Evolutionary conservation across 2,888 invertebrate species (phyloP), one percentile per base, ranked within the genome.

Genomic region (Lasioglossum calceatum): DNA sequence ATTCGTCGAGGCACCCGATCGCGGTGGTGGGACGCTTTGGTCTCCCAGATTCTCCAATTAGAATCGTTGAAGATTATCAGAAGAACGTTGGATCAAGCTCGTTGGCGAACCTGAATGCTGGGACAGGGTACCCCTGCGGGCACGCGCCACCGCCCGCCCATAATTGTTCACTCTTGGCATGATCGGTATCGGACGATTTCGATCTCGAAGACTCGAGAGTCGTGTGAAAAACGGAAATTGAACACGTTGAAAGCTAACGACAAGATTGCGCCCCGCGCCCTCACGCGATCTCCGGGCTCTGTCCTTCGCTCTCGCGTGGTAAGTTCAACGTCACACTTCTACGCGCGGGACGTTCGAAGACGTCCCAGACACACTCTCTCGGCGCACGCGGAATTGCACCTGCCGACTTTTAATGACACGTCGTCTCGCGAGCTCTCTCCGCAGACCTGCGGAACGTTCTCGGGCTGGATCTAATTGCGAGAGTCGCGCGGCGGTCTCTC

Each of bases 51-150:
- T 47, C 16, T 47, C 4, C 5, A 5, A 5, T 47, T 47, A 47
- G 5, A 47, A 16, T 47, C 5, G 47, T 47, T 47, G 47, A 47
- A 16, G 19, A 47, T 1, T 16, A 47, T 47, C 7, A 19, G 2
- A 32, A 7, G 7, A 16, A n/a, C n/a, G 64, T 39, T 1, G 47
- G 83, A 87, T 87, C 86, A 85, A 90, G 89, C 88, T 92, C 80
- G 81, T 81, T 79, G 92, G 88, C 80, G 98, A 97, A 98, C 98
- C 98, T 98, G 98, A 98, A 98, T 98, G 98, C 98, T 98, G 98
- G 98, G 98, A 98, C 98, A 98, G 98, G 98, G 98, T 98, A 98
- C 98, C 98, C 98, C 98, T 98, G 95, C 94, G 95, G 95, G 95
- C 95, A 95, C 95, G 95, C 94, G 92, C 92, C 92, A 92, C 91